phyloP scores from a whole-genome alignment of 2,888 invertebrate genomes.

The Drosophila testacea region DNA sequence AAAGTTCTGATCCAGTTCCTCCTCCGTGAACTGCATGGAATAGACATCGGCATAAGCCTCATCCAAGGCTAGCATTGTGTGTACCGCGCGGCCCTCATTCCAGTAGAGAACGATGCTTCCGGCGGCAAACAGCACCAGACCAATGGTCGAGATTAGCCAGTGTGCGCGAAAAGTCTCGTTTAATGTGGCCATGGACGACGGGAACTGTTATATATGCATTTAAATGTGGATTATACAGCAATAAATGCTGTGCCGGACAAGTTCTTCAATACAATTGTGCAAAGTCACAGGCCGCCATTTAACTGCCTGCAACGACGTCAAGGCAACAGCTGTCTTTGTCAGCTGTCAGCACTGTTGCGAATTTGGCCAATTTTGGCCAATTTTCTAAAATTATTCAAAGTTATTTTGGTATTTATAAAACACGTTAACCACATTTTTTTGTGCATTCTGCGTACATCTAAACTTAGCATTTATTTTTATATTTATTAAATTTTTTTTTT shows the following conservation, averaged over 20 bases:
- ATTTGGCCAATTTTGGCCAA: no score
- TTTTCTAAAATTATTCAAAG: no score
- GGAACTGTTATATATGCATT: conserved; percentile 27
- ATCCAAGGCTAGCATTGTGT: conserved; percentile 91
- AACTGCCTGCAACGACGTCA: conserved; percentile 14
- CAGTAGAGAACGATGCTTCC: conserved; percentile 91
- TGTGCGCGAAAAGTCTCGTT: conserved; percentile 80
- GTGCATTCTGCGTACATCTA: no score
- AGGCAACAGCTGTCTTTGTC: conserved; percentile 3
- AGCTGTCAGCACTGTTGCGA: background rate
- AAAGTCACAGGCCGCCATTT: conserved; percentile 24
- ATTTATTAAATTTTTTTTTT: no score
- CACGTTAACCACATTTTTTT: no score
- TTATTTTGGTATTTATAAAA: no score
- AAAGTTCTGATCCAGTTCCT: conserved; percentile 89
- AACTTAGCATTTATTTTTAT: no score
- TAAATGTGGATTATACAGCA: conserved; percentile 25
- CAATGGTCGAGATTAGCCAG: conserved; percentile 91
- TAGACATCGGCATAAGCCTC: conserved; percentile 88
- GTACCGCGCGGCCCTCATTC: conserved; percentile 95
- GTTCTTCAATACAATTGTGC: conserved; percentile 8
- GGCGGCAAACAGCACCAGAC: conserved; percentile 88
- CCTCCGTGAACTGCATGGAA: conserved; percentile 88
- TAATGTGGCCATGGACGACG: conserved; percentile 64
- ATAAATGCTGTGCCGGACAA: conserved; percentile 20